Evolutionary conservation across 2,797 vertebrate species (phyloP).

Genomic region (Hoplostethus atlanticus): DNA sequence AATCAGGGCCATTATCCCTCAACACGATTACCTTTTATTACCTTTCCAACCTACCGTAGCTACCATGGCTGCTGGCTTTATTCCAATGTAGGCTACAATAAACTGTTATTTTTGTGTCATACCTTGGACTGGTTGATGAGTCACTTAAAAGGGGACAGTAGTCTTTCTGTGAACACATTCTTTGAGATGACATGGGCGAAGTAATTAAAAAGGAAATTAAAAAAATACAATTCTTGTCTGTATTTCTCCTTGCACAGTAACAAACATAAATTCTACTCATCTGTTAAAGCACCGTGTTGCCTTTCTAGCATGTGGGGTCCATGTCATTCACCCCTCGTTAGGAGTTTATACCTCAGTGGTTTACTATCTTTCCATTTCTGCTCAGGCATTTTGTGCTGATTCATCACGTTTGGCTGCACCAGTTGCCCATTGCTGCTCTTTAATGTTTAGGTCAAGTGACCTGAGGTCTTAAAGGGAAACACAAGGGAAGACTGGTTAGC

Average conservation of each 20-base stretch:
- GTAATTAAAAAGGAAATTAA: conserved; percentile 54
- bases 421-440: not conserved
- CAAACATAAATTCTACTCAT: not conserved
- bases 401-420: not conserved
- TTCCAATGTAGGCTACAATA: conserved; percentile 14
- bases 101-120: conserved; percentile 33
- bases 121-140: conserved; percentile 34
- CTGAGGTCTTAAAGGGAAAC: not conserved
- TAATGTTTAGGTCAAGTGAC: not conserved
- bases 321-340: not conserved
- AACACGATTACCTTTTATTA: not conserved
- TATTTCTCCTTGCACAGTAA: conserved; percentile 10
- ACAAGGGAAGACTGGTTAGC: too few species aligned
- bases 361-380: not conserved
- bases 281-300: not conserved
- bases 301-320: not conserved
- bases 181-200: conserved; percentile 52
- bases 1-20: not conserved
- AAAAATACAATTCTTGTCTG: conserved; percentile 9
- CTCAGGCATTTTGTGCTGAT: not conserved
- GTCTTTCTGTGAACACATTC: conserved; percentile 51
- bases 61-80: conserved; percentile 3
- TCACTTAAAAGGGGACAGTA: conserved; percentile 1
- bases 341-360: not conserved
- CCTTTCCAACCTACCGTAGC: conserved; percentile 24